Evolutionary conservation across 2,113 vertebrate species (phyloP).

Genomic region (Dolichallabes microphthalmus): DNA sequence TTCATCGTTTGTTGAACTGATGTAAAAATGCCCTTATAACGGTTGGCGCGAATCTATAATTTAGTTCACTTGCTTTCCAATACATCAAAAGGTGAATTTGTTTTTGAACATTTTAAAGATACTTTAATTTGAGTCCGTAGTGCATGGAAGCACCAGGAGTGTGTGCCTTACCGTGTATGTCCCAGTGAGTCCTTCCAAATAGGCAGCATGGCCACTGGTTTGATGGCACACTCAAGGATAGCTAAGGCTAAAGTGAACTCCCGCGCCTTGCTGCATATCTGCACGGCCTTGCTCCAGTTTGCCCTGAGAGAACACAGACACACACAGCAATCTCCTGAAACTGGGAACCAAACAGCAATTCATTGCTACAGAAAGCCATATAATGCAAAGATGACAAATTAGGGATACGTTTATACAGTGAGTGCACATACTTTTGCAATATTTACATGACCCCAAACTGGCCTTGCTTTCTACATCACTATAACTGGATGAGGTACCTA

Average conservation of each 20-base stretch:
- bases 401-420: background rate
- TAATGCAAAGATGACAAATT: background rate
- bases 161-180: conserved; percentile 84
- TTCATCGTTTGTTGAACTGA: background rate
- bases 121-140: background rate
- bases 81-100: background rate
- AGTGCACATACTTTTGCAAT: background rate
- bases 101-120: background rate
- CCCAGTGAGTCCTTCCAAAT: conserved; percentile 95
- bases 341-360: background rate
- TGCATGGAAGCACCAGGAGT: background rate
- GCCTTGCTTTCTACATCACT: background rate
- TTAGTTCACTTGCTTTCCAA: background rate
- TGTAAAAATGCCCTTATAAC: background rate
- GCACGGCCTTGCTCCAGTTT: conserved; percentile 98
- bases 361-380: background rate
- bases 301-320: conserved; percentile 68
- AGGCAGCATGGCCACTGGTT: conserved; percentile 94
- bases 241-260: conserved; percentile 96
- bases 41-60: background rate
- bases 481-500: conserved; percentile 73
- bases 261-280: conserved; percentile 97
- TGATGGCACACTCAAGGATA: conserved; percentile 97
- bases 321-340: background rate
- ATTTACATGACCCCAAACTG: background rate